Base-by-base conservation (phyloP, 2,113 vertebrate species). In the Butorides virescens region DNA sequence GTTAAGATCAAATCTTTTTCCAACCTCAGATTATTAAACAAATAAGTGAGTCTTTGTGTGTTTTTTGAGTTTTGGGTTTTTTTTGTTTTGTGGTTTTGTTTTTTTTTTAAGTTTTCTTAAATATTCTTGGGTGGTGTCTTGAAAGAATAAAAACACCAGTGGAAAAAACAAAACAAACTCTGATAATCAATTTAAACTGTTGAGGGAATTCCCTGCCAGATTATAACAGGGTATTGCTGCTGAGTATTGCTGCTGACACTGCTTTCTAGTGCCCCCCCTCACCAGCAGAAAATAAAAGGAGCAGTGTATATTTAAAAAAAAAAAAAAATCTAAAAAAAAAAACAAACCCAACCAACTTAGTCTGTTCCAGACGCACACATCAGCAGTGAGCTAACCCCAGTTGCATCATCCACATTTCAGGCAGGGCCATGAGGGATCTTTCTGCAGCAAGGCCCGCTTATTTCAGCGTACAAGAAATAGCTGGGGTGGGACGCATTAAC, bases 351-450 rank as follows among this genome's bases (percentile, higher is more conserved):
- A 78, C 34, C 49, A 81, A 56, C 42, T 68, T 7, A 37, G 91
- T 76, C 81, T 76, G 92, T 96, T 97, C 97, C 96, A 96, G 91
- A 91, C 59, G 17, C 95, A 97, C 91, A 95, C 94, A 95, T 95
- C 94, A 95, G 97, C 96, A 97, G 86, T 97, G 97, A 97, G 92
- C 96, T 97, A 95, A 96, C 80, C 95, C 89, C 92, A 81, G 92
- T 96, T 96, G 96, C 95, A 97, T 97, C 96, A 97, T 97, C 97
- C 95, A 89, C 70, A 50, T 94, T 87, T 92, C 94, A 95, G 92
- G 80, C 94, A 92, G 91, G 92, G 91, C 94, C 89, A 36, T 85
- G 70, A 96, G 91, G 94, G 95, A 95, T 95, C 46, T 93, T 86
- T 94, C 25, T 90, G 94, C 74, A 56, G 95, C 87, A 76, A 32